These are phyloP conservation scores for Petrocephalus schoutedeni DNA, from an alignment of 2,797 vertebrate species.

Conservation along the genomic window DNA sequence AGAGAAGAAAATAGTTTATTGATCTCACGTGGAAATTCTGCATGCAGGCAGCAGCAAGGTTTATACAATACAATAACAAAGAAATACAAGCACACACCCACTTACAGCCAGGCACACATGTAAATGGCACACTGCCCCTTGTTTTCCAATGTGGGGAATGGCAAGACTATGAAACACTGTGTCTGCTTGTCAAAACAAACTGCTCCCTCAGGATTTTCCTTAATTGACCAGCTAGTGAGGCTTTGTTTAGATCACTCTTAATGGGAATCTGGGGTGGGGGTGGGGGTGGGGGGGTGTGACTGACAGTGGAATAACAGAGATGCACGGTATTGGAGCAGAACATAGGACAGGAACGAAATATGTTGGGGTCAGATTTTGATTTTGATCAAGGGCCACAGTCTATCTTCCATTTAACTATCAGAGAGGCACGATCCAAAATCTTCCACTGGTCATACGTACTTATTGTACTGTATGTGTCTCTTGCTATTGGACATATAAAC, in stretches of 20 bases:
- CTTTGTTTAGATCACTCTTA: neutral
- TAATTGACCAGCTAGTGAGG: constrained; percentile 11
- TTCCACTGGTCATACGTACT: neutral
- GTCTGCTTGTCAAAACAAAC: neutral
- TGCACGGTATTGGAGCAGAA: neutral
- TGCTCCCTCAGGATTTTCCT: neutral
- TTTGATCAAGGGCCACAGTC: neutral
- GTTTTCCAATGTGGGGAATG: neutral
- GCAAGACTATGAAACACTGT: neutral
- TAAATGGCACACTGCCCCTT: no score
- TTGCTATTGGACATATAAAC: neutral
- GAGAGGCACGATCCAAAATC: neutral
- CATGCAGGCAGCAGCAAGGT: neutral
- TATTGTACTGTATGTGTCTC: neutral
- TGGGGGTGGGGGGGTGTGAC: neutral
- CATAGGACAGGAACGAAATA: neutral
- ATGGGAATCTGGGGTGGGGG: neutral
- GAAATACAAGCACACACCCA: neutral
- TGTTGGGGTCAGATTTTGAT: neutral
- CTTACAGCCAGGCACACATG: no score
- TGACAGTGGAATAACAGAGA: neutral
- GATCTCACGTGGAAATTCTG: neutral
- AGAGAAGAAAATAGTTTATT: neutral
- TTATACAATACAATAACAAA: neutral
- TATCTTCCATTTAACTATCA: neutral